These are phyloP conservation scores for Diorhabda elongata DNA, from an alignment of 1,140 invertebrate genomes.

Conservation along the genomic window DNA sequence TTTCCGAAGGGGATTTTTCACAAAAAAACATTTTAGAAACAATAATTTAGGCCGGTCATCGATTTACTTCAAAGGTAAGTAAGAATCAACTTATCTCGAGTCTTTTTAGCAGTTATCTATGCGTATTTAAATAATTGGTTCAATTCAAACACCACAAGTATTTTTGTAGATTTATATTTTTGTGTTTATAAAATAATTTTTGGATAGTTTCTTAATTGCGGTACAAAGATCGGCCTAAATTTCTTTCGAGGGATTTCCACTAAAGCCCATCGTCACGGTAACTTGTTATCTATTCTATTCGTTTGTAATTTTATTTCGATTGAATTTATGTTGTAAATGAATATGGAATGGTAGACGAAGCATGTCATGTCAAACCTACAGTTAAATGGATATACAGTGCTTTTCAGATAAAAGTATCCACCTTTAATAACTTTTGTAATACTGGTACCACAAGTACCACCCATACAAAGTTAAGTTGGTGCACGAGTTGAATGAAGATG, in stretches of 20 bases:
- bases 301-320: background rate
- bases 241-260: background rate
- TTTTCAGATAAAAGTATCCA: too few relatives aligned
- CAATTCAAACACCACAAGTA: too few relatives aligned
- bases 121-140: too few relatives aligned
- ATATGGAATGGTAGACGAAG: background rate
- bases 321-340: background rate
- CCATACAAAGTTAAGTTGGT: too few relatives aligned
- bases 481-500: too few relatives aligned
- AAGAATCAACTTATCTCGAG: too few relatives aligned
- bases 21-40: background rate
- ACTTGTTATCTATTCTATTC: background rate
- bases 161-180: background rate
- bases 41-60: background rate
- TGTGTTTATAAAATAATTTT: background rate
- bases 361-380: background rate
- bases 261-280: background rate
- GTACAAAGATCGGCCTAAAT: background rate
- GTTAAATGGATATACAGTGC: too few relatives aligned
- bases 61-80: too few relatives aligned
- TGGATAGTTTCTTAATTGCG: background rate
- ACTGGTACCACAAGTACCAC: too few relatives aligned
- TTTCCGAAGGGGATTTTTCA: conserved; percentile 5
- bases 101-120: too few relatives aligned
- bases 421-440: too few relatives aligned